Conservation (phyloP, 1,140 invertebrate genomes). For the Callitettix versicolor region DNA sequence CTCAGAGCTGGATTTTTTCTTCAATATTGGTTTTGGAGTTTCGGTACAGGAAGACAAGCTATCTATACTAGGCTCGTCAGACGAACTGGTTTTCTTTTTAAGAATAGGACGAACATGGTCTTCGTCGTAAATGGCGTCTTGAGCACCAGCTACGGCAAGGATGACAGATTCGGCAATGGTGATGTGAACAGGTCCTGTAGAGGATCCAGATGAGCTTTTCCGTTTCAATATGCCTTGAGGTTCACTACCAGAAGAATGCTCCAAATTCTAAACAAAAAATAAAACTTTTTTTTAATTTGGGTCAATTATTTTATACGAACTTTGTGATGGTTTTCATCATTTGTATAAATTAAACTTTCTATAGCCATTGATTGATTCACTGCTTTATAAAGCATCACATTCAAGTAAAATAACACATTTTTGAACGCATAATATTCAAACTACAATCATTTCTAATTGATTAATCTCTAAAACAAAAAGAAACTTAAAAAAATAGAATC, state of each 20-base stretch:
- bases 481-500: background rate
- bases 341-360: too few relatives aligned
- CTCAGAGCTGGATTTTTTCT: constrained; percentile 72
- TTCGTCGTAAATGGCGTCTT: constrained; percentile 32
- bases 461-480: background rate
- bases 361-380: too few relatives aligned
- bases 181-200: constrained; percentile 36
- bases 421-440: background rate
- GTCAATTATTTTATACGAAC: background rate
- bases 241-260: background rate
- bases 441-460: background rate
- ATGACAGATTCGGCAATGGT: constrained; percentile 59
- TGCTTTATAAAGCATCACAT: too few relatives aligned
- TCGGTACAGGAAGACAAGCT: constrained; percentile 31
- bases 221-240: constrained; percentile 59
- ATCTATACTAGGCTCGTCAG: constrained; percentile 37
- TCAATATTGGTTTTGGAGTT: constrained; percentile 63
- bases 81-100: constrained; percentile 53
- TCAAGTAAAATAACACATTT: too few relatives aligned
- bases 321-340: too few relatives aligned
- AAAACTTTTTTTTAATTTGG: background rate
- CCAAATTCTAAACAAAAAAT: constrained; percentile 1
- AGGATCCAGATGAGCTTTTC: constrained; percentile 33
- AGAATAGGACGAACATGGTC: constrained; percentile 65
- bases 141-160: constrained; percentile 45